Base-by-base conservation (phyloP, 2,113 vertebrate genomes). In the Murina feae region DNA sequence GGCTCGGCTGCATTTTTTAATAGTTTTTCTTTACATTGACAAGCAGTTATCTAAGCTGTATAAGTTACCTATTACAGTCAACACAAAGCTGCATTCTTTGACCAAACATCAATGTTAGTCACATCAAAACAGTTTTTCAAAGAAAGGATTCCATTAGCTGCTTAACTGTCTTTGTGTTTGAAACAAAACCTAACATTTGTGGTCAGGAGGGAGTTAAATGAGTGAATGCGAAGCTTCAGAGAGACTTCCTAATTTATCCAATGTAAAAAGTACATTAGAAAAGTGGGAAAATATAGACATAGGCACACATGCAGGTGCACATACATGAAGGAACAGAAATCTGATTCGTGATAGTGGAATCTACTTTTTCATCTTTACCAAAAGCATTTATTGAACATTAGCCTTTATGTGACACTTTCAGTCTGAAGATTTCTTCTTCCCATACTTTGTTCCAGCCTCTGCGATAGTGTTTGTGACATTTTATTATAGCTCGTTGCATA, bases 41-140 rank as follows among this genome's bases (percentile, higher is more conserved):
- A 93, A 47, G 30, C 47, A 85, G 14, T 65, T 32, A 51, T 76
- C 44, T 87, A 71, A 76, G 7, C 42, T 81, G 17, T 66, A 25
- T 65, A 89, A 93, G 49, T 94, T 76, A 84, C 42, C 79, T 69
- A 60, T 17, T 39, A 47, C 8, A 53, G 18, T 78, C 44, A 82
- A 42, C 30, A 79, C 30, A 83, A 49, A 83, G 6, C 16, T 92
- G 8, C 23, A 14, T 65, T 75, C 72, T 72, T 95, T 91, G 74
- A 71, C 21, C 9, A 13, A 84, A 63, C 11, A 63, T 47, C 53
- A 90, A 85, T 72, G 72, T 76, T 42, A 86, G 66, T 85, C 35
- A 76, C 25, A 94, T 80, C 49, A 94, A 92, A 88, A 51, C 65
- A 79, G 60, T 39, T 35, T 85, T 89, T 89, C 80, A 84, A 88